Evolutionary conservation across 2,113 vertebrate species (phyloP), one percentile per base, ranked within the genome.

Genomic region (Urocitellus parryii): DNA sequence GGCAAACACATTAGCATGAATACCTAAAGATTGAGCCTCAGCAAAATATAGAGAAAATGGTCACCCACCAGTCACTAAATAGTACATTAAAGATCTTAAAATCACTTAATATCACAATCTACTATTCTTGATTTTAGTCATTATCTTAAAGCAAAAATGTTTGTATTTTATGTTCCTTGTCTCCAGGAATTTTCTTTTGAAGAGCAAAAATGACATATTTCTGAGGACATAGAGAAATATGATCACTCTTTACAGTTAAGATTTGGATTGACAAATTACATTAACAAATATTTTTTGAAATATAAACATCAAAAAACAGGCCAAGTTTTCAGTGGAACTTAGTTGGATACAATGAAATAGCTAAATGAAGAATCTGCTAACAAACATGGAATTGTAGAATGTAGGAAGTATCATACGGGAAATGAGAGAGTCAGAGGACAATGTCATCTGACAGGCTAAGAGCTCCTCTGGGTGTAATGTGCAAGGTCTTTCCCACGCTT

Each of bases 11-110:
- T 74, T 72, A 51, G 18, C 73, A 25, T 20, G 67, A 58, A 86
- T 29, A 65, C 8, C 8, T 92, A 45, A 48, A 83, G 8, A 67
- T 3, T 72, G 9, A 63, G 3, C 8, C 27, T 37, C 29, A 76
- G 39, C 8, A 91, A 94, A 89, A 82, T 45, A 84, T 80, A 88
- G 42, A 80, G 56, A 25, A 96, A 97, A 65, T 74, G 7, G 51
- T 92, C 20, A 77, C 16, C 37, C 5, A 91, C 4, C 37, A 48
- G 4, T 48, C 37, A 86, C 77, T 80, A 76, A 92, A 67, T 7
- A 68, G 34, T 45, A 80, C 7, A 18, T 37, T 89, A 86, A 91
- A 70, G 34, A 58, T 42, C 34, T 84, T 65, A 82, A 88, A 27
- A 85, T 27, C 32, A 61, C 12, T 48, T 87, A 32, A 88, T 22